Evolutionary conservation across 2,113 vertebrate genomes (phyloP).

Genomic region (Lasiurus cinereus): DNA sequence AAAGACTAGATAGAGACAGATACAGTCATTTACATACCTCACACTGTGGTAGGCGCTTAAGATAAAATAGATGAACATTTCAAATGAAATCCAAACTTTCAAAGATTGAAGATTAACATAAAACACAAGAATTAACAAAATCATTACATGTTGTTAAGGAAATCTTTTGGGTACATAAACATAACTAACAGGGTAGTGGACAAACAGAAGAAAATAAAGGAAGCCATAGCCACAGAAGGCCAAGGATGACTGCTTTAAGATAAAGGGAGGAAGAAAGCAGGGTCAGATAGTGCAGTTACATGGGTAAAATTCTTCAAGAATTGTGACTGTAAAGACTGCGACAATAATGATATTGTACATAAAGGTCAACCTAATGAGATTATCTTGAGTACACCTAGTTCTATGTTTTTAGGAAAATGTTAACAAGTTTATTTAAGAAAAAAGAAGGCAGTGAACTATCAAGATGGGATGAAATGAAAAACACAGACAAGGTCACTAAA

Average conservation of each 20-base stretch:
- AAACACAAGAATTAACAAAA: neutral
- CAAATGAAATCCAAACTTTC: neutral
- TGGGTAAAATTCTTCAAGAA: neutral
- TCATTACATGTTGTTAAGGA: neutral
- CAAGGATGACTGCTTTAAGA: neutral
- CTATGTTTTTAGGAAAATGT: neutral
- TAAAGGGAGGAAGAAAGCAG: neutral
- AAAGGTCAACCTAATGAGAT: neutral
- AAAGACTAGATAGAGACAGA: neutral
- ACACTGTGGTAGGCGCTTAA: neutral
- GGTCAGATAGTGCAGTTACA: neutral
- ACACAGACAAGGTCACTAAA: neutral
- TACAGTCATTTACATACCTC: neutral
- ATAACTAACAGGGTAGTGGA: neutral
- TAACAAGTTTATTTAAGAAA: neutral
- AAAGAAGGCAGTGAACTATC: neutral
- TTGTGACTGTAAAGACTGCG: neutral
- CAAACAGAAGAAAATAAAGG: neutral
- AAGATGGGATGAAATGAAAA: neutral
- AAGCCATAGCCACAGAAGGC: fast-evolving
- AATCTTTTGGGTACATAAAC: neutral
- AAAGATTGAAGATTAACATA: neutral
- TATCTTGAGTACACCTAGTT: neutral
- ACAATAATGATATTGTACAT: fast-evolving
- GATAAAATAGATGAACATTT: neutral